A percentile compares a stretch with the other conserved stretches of the same genome.
phyloP scores from a whole-genome alignment of 2,113 vertebrate species.

The Centropus unirufus region DNA sequence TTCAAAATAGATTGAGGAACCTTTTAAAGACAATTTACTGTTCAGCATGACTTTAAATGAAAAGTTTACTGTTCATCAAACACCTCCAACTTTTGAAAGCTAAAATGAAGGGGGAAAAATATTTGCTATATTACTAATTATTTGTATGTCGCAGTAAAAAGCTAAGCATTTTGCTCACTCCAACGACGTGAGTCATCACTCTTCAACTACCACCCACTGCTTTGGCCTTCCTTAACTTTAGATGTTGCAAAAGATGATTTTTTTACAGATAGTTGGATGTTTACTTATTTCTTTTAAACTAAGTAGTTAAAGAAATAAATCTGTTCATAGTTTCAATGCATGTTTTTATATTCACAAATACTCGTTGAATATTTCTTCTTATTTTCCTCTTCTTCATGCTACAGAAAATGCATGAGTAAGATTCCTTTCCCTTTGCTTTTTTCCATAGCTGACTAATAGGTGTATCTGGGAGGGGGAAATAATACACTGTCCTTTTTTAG shows the following conservation, averaged over 20 bases:
- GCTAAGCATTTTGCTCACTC: not conserved
- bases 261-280: not conserved
- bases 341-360: not conserved
- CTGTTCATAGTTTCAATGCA: not conserved
- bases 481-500: not conserved
- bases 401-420: not conserved
- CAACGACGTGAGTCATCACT: not conserved
- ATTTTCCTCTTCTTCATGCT: not conserved
- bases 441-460: not conserved
- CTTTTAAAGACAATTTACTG: not conserved
- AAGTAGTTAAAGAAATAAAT: not conserved
- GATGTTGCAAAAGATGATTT: not conserved
- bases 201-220: not conserved
- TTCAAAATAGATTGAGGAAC: not conserved
- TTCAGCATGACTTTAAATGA: not conserved
- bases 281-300: not conserved
- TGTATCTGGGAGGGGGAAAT: not conserved
- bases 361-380: not conserved
- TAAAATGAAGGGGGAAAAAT: not conserved
- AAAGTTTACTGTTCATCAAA: slow-evolving; percentile 25
- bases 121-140: slow-evolving; percentile 1
- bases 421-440: not conserved
- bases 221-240: not conserved
- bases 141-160: not conserved
- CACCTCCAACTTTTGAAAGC: not conserved